phyloP scores from a whole-genome alignment of 1,140 invertebrate genomes.

The Cryptotermes secundus region DNA sequence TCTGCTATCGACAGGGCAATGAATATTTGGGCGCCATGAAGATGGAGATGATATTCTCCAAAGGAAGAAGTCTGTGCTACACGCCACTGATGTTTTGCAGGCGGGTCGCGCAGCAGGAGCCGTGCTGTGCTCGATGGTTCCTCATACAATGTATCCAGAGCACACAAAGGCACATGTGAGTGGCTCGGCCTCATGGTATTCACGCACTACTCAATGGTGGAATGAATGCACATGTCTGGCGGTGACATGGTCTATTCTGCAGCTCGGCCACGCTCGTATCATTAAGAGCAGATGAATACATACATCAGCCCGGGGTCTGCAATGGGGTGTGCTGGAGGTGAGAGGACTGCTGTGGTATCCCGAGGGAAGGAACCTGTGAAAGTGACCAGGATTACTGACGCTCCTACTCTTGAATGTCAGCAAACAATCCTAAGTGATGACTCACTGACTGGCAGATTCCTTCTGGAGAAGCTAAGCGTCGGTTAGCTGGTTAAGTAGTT shows the following conservation, averaged over 20 bases:
- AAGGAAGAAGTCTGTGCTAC: background rate
- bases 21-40: background rate
- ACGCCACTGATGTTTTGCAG: constrained; percentile 10
- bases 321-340: no score
- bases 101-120: background rate
- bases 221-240: constrained; percentile 16
- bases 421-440: no score
- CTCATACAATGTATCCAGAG: constrained; percentile 14
- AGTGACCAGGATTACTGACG: no score
- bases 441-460: no score
- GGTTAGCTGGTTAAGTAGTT: no score
- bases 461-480: no score
- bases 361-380: background rate
- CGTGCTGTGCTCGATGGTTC: background rate
- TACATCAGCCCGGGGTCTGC: background rate
- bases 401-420: no score
- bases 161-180: constrained; percentile 11
- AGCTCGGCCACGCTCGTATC: background rate
- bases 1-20: background rate
- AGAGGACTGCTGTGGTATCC: background rate
- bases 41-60: no score
- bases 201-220: background rate
- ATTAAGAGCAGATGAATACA: constrained; percentile 3
- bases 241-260: background rate
- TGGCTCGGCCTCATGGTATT: background rate